Conservation (phyloP, 2,113 vertebrate genomes). For the Proterorhinus semilunaris region DNA sequence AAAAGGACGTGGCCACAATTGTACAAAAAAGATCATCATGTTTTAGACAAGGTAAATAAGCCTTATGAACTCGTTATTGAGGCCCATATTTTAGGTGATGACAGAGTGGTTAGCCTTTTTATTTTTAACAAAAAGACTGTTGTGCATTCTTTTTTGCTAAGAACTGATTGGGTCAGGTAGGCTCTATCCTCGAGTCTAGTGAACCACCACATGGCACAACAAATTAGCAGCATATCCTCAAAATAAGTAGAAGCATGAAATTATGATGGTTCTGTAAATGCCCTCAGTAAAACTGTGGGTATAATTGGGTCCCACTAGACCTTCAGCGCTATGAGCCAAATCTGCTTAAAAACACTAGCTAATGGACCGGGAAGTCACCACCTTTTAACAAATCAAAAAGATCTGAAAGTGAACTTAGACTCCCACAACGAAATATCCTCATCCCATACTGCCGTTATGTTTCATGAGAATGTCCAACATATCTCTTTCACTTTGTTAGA, state of each 20-base stretch:
- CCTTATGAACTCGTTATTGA: too few relatives aligned
- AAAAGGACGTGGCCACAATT: too few relatives aligned
- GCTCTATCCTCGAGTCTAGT: too few relatives aligned
- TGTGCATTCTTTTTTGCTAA: too few relatives aligned
- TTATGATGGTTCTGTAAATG: not conserved
- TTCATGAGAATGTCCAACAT: not conserved
- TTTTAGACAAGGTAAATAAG: too few relatives aligned
- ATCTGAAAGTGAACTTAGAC: not conserved
- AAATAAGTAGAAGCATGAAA: not conserved
- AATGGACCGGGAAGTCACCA: not conserved
- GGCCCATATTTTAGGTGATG: too few relatives aligned
- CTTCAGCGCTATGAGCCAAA: not conserved
- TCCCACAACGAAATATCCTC: not conserved
- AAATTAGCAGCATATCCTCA: not conserved
- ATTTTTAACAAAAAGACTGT: too few relatives aligned
- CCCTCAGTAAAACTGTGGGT: not conserved
- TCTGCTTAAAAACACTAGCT: not conserved
- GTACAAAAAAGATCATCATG: too few relatives aligned
- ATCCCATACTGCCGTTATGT: slow-evolving; percentile 4
- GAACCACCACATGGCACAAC: too few relatives aligned
- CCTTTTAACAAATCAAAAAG: not conserved
- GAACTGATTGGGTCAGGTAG: too few relatives aligned
- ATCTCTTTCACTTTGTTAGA: too few relatives aligned
- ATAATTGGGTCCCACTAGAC: not conserved
- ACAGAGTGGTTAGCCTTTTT: too few relatives aligned